A percentile compares a stretch with the other conserved stretches of the same genome.
Evolutionary conservation across 2,797 vertebrate species (phyloP).

Genomic region (Brotula barbata): DNA sequence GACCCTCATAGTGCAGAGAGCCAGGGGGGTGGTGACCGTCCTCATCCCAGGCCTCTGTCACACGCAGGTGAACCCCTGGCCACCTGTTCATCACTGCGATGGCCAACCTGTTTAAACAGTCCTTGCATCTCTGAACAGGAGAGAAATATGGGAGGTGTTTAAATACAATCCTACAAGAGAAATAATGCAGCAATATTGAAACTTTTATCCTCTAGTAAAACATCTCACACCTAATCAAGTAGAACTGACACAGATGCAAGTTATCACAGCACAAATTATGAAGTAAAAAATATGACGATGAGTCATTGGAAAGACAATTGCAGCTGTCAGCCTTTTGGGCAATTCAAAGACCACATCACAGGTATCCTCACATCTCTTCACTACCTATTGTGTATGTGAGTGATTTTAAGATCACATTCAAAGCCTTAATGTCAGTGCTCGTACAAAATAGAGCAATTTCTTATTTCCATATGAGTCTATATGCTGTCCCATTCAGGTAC

Average conservation of each 20-base stretch:
- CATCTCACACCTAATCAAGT: background rate
- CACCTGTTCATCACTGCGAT: constrained; percentile 99
- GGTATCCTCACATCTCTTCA: too few species aligned
- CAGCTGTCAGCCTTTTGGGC: too few species aligned
- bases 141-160: constrained; percentile 18
- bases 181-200: background rate
- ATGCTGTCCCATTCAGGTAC: too few species aligned
- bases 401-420: too few species aligned
- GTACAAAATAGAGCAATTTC: too few species aligned
- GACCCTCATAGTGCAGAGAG: constrained; percentile 96
- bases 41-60: constrained; percentile 98
- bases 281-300: too few species aligned
- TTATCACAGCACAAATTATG: too few species aligned
- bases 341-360: too few species aligned
- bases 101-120: constrained; percentile 91
- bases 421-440: too few species aligned
- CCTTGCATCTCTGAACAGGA: constrained; percentile 89
- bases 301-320: too few species aligned
- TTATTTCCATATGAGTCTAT: too few species aligned
- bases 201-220: background rate
- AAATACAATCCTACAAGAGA: background rate
- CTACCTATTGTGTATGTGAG: too few species aligned
- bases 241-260: constrained; percentile 6
- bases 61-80: constrained; percentile 91
- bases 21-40: constrained; percentile 92